phyloP scores from a whole-genome alignment of 2,113 vertebrate species.

The Corvus cornix region DNA sequence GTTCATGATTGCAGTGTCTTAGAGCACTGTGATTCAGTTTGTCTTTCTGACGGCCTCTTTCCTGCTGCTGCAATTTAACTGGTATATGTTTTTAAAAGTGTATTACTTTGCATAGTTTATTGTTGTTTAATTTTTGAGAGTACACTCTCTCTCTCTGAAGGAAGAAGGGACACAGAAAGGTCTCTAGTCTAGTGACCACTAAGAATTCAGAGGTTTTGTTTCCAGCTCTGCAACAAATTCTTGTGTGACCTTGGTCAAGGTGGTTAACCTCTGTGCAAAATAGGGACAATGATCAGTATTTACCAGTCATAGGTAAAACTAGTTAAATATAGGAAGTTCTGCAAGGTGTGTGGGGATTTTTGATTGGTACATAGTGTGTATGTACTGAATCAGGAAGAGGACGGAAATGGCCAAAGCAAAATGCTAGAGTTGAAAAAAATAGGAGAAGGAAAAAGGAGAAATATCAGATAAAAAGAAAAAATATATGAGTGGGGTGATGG shows the following conservation, averaged over 20 bases:
- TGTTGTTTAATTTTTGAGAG: background rate
- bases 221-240: background rate
- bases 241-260: background rate
- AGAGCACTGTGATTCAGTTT: background rate
- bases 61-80: background rate
- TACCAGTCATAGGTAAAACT: background rate
- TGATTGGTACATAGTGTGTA: background rate
- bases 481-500: background rate
- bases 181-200: background rate
- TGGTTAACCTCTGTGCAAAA: background rate
- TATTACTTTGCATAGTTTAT: background rate
- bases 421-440: background rate
- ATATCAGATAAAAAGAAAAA: background rate
- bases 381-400: background rate
- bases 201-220: background rate
- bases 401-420: background rate
- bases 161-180: background rate
- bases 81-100: background rate
- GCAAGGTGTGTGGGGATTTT: background rate
- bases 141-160: background rate
- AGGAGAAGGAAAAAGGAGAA: background rate
- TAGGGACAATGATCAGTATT: background rate
- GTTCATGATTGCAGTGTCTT: background rate
- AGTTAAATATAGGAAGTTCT: background rate
- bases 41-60: conserved; percentile 11